Evolutionary conservation across 1,140 invertebrate species (phyloP).

Genomic region (Phthorimaea operculella): DNA sequence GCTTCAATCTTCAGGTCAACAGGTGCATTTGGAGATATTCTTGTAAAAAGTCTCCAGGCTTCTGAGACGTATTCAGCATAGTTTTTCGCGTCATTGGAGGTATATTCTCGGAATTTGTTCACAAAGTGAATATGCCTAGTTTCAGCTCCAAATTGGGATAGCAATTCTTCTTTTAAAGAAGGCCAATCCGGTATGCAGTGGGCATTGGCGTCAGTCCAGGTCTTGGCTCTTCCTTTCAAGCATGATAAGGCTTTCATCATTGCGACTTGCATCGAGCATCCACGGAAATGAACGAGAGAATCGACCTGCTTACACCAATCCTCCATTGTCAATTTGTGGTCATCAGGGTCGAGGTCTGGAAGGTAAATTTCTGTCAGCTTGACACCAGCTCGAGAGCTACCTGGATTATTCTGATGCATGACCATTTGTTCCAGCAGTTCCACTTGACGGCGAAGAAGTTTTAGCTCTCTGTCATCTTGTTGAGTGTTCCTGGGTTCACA

Average conservation of each 20-base stretch:
- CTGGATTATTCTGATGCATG: background rate
- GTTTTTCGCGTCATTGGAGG: constrained; percentile 8
- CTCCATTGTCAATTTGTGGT: constrained; percentile 1
- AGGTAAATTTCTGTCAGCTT: constrained; percentile 5
- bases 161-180: constrained; percentile 1
- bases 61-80: constrained; percentile 9
- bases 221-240: constrained; percentile 2
- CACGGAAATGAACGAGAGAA: constrained; percentile 5
- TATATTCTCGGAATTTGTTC: constrained; percentile 9
- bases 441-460: background rate
- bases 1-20: constrained; percentile 6
- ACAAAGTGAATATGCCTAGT: constrained; percentile 5
- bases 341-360: constrained; percentile 7
- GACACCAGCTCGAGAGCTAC: background rate
- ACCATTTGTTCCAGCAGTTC: constrained; percentile 9
- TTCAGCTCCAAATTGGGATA: constrained; percentile 5
- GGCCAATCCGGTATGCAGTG: constrained; percentile 1
- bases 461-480: background rate
- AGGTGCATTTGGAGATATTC: constrained; percentile 9
- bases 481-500: no score
- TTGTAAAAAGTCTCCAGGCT: constrained; percentile 6
- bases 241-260: constrained; percentile 10
- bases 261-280: background rate
- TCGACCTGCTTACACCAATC: constrained; percentile 11
- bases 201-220: constrained; percentile 7